Percentiles rank a stretch among this genome's conserved stretches.
Conservation (phyloP, 2,888 invertebrate genomes). For the Cristatella mucedo region DNA sequence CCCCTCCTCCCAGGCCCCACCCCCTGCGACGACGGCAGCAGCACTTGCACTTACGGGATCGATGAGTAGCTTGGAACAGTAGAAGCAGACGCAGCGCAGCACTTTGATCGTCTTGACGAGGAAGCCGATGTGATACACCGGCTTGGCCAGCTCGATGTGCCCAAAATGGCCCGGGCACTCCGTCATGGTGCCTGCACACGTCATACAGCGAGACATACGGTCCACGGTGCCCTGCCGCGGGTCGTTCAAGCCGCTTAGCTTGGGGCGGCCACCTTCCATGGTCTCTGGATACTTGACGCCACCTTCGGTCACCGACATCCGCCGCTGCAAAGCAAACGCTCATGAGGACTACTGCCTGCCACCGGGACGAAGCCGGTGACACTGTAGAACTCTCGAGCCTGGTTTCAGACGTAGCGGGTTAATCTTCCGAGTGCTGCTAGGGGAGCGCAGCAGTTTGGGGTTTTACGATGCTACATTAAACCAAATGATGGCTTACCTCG, state of each 20-base stretch:
- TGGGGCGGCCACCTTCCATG: slow-evolving; percentile 94
- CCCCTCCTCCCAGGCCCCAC: too few relatives aligned
- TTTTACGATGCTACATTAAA: too few relatives aligned
- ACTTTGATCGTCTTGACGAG: slow-evolving; percentile 91
- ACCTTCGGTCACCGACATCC: slow-evolving; percentile 86
- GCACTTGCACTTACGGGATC: slow-evolving; percentile 59
- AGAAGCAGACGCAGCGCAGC: slow-evolving; percentile 95
- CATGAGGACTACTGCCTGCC: not conserved
- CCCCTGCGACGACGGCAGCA: slow-evolving; percentile 15
- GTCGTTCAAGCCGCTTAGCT: slow-evolving; percentile 95
- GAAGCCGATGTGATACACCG: slow-evolving; percentile 95
- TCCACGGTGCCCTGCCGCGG: slow-evolving; percentile 96
- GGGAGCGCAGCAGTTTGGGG: too few relatives aligned
- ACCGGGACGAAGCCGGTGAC: not conserved
- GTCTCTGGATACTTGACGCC: slow-evolving; percentile 92
- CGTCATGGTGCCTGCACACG: slow-evolving; percentile 64
- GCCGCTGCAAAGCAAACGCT: slow-evolving; percentile 50
- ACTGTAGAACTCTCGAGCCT: not conserved
- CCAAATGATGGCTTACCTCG: too few relatives aligned
- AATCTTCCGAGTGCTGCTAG: too few relatives aligned
- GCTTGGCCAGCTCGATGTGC: slow-evolving; percentile 92
- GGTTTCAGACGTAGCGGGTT: too few relatives aligned
- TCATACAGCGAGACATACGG: slow-evolving; percentile 50
- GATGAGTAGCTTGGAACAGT: slow-evolving; percentile 88
- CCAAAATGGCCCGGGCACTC: slow-evolving; percentile 99